phyloP scores from a whole-genome alignment of 2,888 invertebrate species.

The Platycheirus albimanus region DNA sequence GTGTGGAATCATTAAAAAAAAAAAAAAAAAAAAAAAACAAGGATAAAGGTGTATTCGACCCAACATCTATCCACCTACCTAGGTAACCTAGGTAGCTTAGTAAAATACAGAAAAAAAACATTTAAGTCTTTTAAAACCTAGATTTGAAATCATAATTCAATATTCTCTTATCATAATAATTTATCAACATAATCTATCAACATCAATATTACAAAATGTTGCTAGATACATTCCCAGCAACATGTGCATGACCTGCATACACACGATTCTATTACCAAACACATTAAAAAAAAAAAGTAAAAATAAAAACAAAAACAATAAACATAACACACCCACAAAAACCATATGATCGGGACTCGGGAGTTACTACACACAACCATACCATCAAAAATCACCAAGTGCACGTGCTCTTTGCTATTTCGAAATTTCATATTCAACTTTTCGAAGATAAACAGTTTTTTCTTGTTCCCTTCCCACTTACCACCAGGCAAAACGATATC shows the following conservation, averaged over 20 bases:
- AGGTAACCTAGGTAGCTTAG: too few relatives aligned
- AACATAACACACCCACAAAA: slow-evolving; percentile 64
- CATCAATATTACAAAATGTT: slow-evolving; percentile 27
- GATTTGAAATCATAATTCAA: too few relatives aligned
- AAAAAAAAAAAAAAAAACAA: too few relatives aligned
- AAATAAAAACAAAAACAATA: slow-evolving; percentile 35
- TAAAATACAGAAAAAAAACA: too few relatives aligned
- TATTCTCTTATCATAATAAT: too few relatives aligned
- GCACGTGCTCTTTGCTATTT: slow-evolving; percentile 70
- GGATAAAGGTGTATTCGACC: too few relatives aligned
- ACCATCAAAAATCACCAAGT: slow-evolving; percentile 17
- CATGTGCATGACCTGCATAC: slow-evolving; percentile 69
- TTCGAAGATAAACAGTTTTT: slow-evolving; percentile 55
- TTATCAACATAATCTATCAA: too few relatives aligned
- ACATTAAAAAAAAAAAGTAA: background rate
- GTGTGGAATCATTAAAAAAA: too few relatives aligned
- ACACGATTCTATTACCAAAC: slow-evolving; percentile 47
- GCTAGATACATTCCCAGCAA: slow-evolving; percentile 23
- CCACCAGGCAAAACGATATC: background rate
- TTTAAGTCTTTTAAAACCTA: too few relatives aligned
- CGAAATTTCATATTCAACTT: slow-evolving; percentile 63
- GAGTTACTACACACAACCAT: background rate
- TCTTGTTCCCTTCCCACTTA: background rate
- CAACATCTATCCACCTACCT: too few relatives aligned
- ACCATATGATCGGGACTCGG: slow-evolving; percentile 16